Conservation (phyloP, 2,888 invertebrate species). For the Poecilus cupreus region DNA sequence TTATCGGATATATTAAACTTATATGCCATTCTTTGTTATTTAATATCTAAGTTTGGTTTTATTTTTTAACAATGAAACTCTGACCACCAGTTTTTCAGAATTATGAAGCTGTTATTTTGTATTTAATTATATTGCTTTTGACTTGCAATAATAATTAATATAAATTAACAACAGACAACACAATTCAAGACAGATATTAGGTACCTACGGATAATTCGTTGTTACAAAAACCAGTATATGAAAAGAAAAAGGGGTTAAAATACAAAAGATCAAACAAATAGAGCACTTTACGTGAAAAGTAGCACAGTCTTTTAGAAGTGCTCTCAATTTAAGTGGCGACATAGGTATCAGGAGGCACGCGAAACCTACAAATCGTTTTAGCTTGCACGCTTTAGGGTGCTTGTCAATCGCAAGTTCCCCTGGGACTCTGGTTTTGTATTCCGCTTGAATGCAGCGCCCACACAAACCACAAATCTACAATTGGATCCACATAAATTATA, state of each 20-base stretch:
- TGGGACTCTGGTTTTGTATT: not conserved
- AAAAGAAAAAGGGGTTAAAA: not conserved
- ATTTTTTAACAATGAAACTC: too few species aligned
- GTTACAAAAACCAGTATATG: not conserved
- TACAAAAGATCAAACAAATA: conserved; percentile 29
- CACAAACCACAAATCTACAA: too few species aligned
- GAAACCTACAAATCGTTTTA: conserved; percentile 15
- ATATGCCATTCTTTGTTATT: too few species aligned
- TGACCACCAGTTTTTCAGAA: too few species aligned
- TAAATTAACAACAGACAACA: too few species aligned
- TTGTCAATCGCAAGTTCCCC: not conserved
- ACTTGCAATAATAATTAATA: too few species aligned
- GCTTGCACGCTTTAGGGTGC: not conserved
- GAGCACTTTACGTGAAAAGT: conserved; percentile 16
- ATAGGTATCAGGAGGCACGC: conserved; percentile 1
- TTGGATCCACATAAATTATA: too few species aligned
- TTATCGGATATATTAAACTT: too few species aligned
- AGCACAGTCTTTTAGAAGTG: not conserved
- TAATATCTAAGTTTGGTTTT: too few species aligned
- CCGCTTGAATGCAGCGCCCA: not conserved
- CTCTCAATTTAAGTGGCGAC: not conserved
- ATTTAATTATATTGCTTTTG: not conserved
- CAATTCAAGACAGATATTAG: too few species aligned
- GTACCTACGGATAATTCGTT: not conserved
- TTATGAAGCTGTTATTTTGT: too few species aligned